phyloP scores from a whole-genome alignment of 1,140 invertebrate species.

The Drosophila arawakana region DNA sequence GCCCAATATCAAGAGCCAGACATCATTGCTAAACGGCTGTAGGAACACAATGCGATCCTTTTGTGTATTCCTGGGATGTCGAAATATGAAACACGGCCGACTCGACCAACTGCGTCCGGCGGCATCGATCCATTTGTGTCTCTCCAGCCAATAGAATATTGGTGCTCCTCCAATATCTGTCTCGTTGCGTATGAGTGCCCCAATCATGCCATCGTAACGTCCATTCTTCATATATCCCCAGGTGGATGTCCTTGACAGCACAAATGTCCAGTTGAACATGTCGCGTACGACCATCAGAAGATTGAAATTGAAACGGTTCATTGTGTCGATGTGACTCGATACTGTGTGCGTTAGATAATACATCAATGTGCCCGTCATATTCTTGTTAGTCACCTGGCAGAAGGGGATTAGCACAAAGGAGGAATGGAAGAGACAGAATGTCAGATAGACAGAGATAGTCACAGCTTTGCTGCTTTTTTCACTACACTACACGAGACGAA shows the following conservation, averaged over 20 bases:
- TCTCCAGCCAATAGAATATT: slow-evolving; percentile 86
- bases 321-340: slow-evolving; percentile 86
- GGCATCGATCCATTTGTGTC: slow-evolving; percentile 87
- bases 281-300: slow-evolving; percentile 86
- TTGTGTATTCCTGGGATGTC: slow-evolving; percentile 87
- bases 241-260: slow-evolving; percentile 85
- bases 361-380: slow-evolving; percentile 85
- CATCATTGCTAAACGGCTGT: slow-evolving; percentile 85
- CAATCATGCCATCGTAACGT: slow-evolving; percentile 88
- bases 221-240: slow-evolving; percentile 89
- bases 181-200: slow-evolving; percentile 86
- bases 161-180: slow-evolving; percentile 87
- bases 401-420: background rate
- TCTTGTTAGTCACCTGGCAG: slow-evolving; percentile 85
- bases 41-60: slow-evolving; percentile 87
- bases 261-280: slow-evolving; percentile 88
- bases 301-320: slow-evolving; percentile 87
- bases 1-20: slow-evolving; percentile 86
- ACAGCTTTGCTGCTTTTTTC: background rate
- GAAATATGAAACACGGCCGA: slow-evolving; percentile 87
- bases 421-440: background rate
- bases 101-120: slow-evolving; percentile 86
- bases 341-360: slow-evolving; percentile 85
- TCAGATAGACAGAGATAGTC: background rate
- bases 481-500: too few species aligned